Percentiles rank a stretch among this genome's conserved stretches.
Conservation (phyloP, 2,113 vertebrate genomes). For the Dasyurus viverrinus region DNA sequence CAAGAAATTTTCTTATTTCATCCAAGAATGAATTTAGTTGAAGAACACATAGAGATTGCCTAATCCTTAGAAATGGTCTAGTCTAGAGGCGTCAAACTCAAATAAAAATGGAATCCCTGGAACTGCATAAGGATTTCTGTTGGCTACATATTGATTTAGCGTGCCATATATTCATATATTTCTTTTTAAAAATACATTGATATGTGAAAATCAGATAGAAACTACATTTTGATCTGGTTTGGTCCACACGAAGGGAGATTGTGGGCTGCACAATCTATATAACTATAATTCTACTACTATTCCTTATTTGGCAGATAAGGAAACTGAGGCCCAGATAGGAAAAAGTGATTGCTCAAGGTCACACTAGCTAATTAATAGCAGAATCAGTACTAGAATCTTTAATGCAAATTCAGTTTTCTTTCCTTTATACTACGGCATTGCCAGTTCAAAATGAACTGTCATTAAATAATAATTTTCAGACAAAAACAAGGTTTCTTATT, state of each 20-base stretch:
- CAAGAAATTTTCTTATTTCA: not conserved
- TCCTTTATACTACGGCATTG: not conserved
- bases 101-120: not conserved
- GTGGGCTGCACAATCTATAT: not conserved
- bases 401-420: not conserved
- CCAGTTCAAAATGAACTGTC: not conserved
- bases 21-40: not conserved
- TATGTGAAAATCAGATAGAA: not conserved
- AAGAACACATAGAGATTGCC: no score
- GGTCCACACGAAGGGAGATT: not conserved
- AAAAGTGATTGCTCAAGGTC: not conserved
- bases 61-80: not conserved
- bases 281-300: not conserved
- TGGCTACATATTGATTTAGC: not conserved
- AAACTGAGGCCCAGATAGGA: conserved; percentile 30
- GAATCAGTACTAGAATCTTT: not conserved
- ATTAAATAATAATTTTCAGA: not conserved
- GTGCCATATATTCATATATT: not conserved
- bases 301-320: conserved; percentile 14
- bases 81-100: not conserved
- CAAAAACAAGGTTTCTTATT: not conserved
- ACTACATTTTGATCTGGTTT: not conserved
- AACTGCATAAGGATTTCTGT: not conserved
- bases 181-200: not conserved
- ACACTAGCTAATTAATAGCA: not conserved